Base-by-base conservation (phyloP, 2,113 vertebrate genomes). In the Hypomesus transpacificus region DNA sequence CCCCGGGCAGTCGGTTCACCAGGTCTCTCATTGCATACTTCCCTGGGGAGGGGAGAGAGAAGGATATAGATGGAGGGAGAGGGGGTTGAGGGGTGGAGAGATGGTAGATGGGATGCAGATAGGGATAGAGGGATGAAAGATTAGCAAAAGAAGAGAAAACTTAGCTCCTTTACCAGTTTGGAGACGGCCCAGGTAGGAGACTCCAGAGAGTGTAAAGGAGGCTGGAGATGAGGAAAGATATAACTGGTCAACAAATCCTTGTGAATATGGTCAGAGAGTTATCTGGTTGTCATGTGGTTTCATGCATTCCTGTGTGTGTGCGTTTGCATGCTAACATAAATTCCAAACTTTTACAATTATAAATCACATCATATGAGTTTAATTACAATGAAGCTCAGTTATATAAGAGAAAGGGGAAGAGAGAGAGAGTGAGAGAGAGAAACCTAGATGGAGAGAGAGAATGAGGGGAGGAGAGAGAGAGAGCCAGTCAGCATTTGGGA, bases 11-110 rank as follows among this genome's bases (percentile, higher is more conserved):
- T 4, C 97, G 93, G 73, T 98, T 98, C 70, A 98, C 97, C 87
- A 99, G 91, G 84, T 98, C 97, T 69, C 97, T 89, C 97, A 99
- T 98, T 0, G 97, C 97, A 0, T 99, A 98, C 90, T 99, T 99
- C 50, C 97, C 97, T 99, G 80, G 0, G 21, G 59, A 66, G 78
- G 50, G 39, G 26, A 61, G 22, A 13, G 39, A 17, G 14, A 51
- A 51, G 39, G 69, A 71, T 16, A 51, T 34, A 18, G 13, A 17
- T 14, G n/a, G 11, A 34, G 26, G 59, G 77, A 56, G n/a, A 3
- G 34, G 17, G 17, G 21, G 65, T 24, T 24, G 24, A 24, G 24
- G 31, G 31, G 31, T 31, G 31, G 31, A 31, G 31, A 31, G 31
- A 31, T 3, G 31, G 31, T 31, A 31, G 31, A 31, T 31, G 31